Evolutionary conservation across 2,797 vertebrate species (phyloP).

Genomic region (Arrhamphus sclerolepis): DNA sequence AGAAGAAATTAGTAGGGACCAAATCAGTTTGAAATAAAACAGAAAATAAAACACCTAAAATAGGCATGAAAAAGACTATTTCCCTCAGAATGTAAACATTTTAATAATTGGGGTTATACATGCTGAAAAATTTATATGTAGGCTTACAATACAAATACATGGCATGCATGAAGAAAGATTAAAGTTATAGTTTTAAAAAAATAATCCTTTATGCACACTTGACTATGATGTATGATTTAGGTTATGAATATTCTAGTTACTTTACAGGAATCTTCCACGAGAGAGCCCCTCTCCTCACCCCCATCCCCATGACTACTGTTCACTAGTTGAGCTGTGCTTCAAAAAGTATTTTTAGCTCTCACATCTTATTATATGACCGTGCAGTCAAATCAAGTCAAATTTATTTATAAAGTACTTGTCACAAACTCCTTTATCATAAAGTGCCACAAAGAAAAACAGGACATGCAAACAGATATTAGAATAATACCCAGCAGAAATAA

Average conservation of each 20-base stretch:
- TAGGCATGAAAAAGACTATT: too few relatives aligned
- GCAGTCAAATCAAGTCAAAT: constrained; percentile 51
- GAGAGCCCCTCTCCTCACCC: constrained; percentile 26
- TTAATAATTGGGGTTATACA: too few relatives aligned
- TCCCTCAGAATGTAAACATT: too few relatives aligned
- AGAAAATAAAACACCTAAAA: too few relatives aligned
- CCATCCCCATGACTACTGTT: constrained; percentile 32
- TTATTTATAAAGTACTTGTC: constrained; percentile 56
- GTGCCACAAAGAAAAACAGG: constrained; percentile 38
- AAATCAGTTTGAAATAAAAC: too few relatives aligned
- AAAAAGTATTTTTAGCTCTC: constrained; percentile 44
- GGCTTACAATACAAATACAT: too few relatives aligned
- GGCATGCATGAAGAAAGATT: too few relatives aligned
- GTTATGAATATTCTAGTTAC: constrained; percentile 44
- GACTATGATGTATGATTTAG: constrained; percentile 16
- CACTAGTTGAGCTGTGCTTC: constrained; percentile 28
- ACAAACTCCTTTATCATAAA: constrained; percentile 44
- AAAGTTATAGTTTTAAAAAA: constrained; percentile 16
- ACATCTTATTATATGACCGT: constrained; percentile 44
- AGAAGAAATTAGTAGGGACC: too few relatives aligned
- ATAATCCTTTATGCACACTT: constrained; percentile 15
- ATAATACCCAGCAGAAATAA: constrained; percentile 8
- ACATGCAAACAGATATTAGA: constrained; percentile 27
- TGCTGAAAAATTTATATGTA: too few relatives aligned
- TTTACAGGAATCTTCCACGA: constrained; percentile 56